A percentile compares a stretch with the other conserved stretches of the same genome.
Conservation (phyloP, 2,113 vertebrate genomes). For the Apistogramma diplotaenia region DNA sequence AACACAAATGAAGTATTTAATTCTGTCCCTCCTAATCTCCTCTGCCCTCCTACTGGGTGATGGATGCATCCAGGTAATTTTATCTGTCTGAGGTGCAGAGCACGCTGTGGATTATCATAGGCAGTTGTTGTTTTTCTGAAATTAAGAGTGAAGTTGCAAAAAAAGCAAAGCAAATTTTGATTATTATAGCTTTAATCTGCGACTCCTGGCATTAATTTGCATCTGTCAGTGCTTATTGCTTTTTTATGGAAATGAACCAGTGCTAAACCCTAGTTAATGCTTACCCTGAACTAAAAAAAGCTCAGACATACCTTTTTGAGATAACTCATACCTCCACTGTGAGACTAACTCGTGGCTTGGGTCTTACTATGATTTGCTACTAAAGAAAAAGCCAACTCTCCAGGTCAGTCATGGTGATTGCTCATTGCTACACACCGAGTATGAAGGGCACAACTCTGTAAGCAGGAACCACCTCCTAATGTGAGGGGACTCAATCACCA, state of each 20-base stretch:
- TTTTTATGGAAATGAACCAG: background rate
- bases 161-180: background rate
- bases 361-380: background rate
- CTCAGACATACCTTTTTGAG: background rate
- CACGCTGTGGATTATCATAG: background rate
- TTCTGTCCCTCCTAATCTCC: background rate
- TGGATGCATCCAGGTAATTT: background rate
- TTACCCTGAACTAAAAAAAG: background rate
- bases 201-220: background rate
- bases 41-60: background rate
- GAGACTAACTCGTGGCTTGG: background rate
- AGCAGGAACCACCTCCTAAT: background rate
- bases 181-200: background rate
- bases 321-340: background rate
- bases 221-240: background rate
- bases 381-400: conserved; percentile 6
- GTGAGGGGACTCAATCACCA: conserved; percentile 51
- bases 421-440: conserved; percentile 3
- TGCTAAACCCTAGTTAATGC: background rate
- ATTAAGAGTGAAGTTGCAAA: background rate
- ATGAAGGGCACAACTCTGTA: background rate
- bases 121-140: background rate
- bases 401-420: conserved; percentile 16
- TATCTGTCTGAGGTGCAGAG: background rate
- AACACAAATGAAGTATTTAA: background rate